These are phyloP conservation scores for Amyelois transitella DNA, from an alignment of 1,140 invertebrate genomes.

Conservation along the genomic window DNA sequence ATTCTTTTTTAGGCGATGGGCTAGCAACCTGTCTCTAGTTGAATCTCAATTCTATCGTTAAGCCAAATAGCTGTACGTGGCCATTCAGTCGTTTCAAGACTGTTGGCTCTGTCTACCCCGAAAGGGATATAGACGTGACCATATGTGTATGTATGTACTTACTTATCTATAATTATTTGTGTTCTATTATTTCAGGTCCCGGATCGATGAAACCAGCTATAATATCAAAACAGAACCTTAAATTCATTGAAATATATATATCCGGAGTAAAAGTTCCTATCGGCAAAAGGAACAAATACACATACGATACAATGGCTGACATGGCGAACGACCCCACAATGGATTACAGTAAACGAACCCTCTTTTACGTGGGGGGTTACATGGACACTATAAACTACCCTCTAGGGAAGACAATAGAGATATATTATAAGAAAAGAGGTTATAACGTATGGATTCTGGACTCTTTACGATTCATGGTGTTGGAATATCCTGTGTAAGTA, in stretches of 20 bases:
- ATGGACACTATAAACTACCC: background rate
- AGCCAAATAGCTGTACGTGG: too few species aligned
- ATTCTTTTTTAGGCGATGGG: too few species aligned
- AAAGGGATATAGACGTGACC: too few species aligned
- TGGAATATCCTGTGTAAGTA: slow-evolving; percentile 44
- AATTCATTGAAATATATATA: slow-evolving; percentile 27
- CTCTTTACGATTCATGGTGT: background rate
- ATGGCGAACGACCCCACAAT: background rate
- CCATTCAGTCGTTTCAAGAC: too few species aligned
- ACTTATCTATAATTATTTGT: background rate
- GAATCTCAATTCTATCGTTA: too few species aligned
- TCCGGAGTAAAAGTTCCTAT: slow-evolving; percentile 8
- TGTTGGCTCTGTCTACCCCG: too few species aligned
- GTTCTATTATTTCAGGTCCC: slow-evolving; percentile 36
- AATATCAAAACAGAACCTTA: slow-evolving; percentile 39
- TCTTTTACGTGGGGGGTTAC: background rate
- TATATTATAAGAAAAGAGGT: background rate
- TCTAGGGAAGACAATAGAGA: background rate
- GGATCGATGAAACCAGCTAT: slow-evolving; percentile 33
- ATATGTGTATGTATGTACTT: too few species aligned
- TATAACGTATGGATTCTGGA: background rate
- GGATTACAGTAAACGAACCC: background rate
- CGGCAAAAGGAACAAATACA: background rate
- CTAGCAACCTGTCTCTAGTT: too few species aligned
- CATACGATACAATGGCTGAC: background rate